phyloP scores from a whole-genome alignment of 2,888 invertebrate genomes.

The Portevinia maculata region DNA sequence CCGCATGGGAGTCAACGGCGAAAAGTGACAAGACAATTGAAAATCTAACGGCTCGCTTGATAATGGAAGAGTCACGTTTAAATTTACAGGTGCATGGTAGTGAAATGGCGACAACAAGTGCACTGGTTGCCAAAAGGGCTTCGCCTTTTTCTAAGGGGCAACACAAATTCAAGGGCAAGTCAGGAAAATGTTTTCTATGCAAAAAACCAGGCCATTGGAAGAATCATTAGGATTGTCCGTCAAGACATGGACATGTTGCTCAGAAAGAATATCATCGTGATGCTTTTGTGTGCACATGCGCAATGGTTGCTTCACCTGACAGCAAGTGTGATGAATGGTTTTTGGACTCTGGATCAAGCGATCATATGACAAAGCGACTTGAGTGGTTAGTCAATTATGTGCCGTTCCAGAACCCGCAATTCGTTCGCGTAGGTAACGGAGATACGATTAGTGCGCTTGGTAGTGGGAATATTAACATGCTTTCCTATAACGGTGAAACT shows the following conservation, averaged over 20 bases:
- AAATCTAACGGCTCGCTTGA: conserved; percentile 33
- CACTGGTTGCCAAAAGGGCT: neutral
- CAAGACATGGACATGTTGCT: conserved; percentile 13
- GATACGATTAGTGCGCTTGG: conserved; percentile 14
- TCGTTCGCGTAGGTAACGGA: conserved; percentile 1
- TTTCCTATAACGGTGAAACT: neutral
- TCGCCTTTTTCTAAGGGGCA: neutral
- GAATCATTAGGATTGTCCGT: conserved; percentile 60
- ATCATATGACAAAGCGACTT: conserved; percentile 19
- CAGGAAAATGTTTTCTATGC: conserved; percentile 66
- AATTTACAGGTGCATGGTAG: neutral
- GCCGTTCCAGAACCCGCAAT: neutral
- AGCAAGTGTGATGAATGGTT: conserved; percentile 5
- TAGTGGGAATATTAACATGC: conserved; percentile 8
- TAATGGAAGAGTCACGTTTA: conserved; percentile 42
- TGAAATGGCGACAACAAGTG: no score
- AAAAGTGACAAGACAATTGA: conserved; percentile 29
- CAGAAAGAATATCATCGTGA: conserved; percentile 1
- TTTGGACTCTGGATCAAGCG: conserved; percentile 29
- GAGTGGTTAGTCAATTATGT: conserved; percentile 6
- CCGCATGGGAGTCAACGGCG: conserved; percentile 42
- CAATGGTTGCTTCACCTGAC: no score
- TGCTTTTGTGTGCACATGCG: conserved; percentile 4
- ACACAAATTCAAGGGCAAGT: conserved; percentile 10
- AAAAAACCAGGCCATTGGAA: conserved; percentile 67